phyloP scores from a whole-genome alignment of 2,113 vertebrate species.

The Ciconia boyciana region DNA sequence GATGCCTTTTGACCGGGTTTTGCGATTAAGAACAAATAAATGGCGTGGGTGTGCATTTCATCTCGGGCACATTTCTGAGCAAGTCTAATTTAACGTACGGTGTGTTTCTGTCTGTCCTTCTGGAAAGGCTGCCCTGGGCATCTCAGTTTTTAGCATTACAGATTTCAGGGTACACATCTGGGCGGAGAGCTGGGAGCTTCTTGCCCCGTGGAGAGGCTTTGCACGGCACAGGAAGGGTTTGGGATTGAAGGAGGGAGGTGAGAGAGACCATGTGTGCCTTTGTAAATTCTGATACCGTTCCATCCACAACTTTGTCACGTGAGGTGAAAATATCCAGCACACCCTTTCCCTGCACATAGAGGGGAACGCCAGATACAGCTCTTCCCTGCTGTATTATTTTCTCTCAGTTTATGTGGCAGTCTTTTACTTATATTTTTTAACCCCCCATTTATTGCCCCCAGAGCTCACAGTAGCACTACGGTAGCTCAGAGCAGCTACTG shows the following conservation, averaged over 20 bases:
- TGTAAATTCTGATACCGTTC: neutral
- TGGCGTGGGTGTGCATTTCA: neutral
- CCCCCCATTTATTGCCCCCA: neutral
- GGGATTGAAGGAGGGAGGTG: neutral
- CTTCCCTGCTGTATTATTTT: neutral
- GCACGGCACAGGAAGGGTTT: neutral
- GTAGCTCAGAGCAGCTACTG: neutral
- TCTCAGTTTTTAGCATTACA: neutral
- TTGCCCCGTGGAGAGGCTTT: neutral
- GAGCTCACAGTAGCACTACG: neutral
- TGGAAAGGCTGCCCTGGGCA: neutral
- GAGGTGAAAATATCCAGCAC: neutral
- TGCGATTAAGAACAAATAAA: neutral
- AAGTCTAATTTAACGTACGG: neutral
- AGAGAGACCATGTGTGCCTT: neutral
- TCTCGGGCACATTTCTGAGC: neutral
- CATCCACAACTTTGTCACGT: neutral
- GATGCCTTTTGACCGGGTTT: neutral
- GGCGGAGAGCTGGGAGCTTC: neutral
- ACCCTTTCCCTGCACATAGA: neutral
- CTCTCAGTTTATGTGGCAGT: accelerated
- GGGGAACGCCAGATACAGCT: neutral
- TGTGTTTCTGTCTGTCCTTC: neutral
- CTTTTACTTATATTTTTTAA: neutral
- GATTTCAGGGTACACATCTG: neutral